phyloP scores from a whole-genome alignment of 1,140 invertebrate species.

The Drosophila subpulchrella region DNA sequence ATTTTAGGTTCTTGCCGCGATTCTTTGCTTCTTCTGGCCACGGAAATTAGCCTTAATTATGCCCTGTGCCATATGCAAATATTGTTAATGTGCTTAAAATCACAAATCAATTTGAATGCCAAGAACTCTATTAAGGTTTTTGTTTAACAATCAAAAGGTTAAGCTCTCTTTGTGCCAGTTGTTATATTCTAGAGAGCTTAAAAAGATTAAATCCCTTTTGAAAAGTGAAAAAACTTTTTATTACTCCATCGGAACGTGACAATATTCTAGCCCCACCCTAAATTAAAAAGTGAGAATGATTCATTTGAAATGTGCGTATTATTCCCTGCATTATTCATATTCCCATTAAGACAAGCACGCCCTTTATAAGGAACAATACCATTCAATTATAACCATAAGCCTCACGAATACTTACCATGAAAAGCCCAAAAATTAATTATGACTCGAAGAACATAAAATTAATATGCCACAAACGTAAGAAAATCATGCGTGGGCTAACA shows the following conservation, averaged over 20 bases:
- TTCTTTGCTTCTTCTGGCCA: constrained; percentile 28
- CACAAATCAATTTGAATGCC: constrained; percentile 53
- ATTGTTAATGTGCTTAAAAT: constrained; percentile 23
- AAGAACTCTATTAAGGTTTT: constrained; percentile 10
- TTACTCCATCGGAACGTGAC: constrained; percentile 10
- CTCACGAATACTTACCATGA: constrained; percentile 25
- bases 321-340: constrained; percentile 65
- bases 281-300: constrained; percentile 67
- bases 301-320: constrained; percentile 12
- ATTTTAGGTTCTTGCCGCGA: constrained; percentile 36
- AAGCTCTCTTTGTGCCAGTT: not conserved
- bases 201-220: not conserved
- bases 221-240: constrained; percentile 27
- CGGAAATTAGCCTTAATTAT: constrained; percentile 57
- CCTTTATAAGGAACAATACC: constrained; percentile 32
- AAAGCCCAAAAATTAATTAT: constrained; percentile 72
- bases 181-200: not conserved
- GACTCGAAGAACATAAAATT: constrained; percentile 49
- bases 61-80: constrained; percentile 64
- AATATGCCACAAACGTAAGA: constrained; percentile 59
- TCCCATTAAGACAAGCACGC: constrained; percentile 21
- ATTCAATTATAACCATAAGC: constrained; percentile 23
- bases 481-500: constrained; percentile 52
- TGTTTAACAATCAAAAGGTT: constrained; percentile 1
- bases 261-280: constrained; percentile 28